Evolutionary conservation across 2,888 invertebrate species (phyloP), one percentile per base, ranked within the genome.

Genomic region (Tetranychus piercei): DNA sequence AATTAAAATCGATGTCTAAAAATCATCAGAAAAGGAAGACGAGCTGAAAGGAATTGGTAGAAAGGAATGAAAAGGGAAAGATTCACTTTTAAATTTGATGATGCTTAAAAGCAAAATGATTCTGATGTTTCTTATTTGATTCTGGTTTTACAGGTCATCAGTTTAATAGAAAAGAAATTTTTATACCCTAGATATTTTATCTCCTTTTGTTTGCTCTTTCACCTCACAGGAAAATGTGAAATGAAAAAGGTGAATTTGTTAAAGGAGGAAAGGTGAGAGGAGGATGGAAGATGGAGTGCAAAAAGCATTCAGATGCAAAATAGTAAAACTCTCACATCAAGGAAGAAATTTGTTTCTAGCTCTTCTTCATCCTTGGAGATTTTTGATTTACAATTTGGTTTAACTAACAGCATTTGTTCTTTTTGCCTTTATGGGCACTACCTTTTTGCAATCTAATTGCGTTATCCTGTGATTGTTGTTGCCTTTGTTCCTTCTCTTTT

Each of bases 401-500:
- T 55, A 22, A 75, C 78, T 79, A 80, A 76, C 80, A 80, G 72
- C 79, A 80, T 77, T 78, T 79, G 71, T 80, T 79, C 77, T 81
- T 81, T 73, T 78, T 79, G 75, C 79, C 80, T 79, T 80, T 81
- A 71, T 78, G 77, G 44, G 55, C 44, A 20, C 55, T 55, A 11
- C 69, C 69, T 69, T 69, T 69, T 69, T 69, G 69, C 22, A 69
- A 69, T 22, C 34, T 69, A 11, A 69, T 69, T 11, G 20, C 22
- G 20, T 69, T 69, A 69, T 69, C 79, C 23, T 76, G 77, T 34
- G 76, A 76, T 65, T 78, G 78, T 74, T 79, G 79, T 83, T 89
- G 89, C 81, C 89, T 85, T 82, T 90, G 89, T 81, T 87, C 88
- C 85, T 77, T 76, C 55, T 78, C 78, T 74, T 77, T 78, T 85